Evolutionary conservation across 2,797 vertebrate genomes (phyloP).

Genomic region (Pseudochaenichthys georgianus): DNA sequence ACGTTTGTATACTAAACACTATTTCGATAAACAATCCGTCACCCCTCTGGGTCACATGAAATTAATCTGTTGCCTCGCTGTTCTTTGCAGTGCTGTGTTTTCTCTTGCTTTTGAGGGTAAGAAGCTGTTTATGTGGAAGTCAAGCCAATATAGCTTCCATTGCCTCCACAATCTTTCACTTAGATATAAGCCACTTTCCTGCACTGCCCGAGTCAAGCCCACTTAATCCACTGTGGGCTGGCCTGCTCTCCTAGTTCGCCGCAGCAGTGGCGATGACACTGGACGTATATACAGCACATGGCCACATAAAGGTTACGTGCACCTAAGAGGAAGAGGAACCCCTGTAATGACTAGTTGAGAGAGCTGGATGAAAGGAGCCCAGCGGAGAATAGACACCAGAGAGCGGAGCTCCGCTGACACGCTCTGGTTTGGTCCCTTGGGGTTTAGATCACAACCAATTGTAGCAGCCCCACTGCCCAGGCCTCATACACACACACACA

Average conservation of each 20-base stretch:
- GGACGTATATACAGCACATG: constrained; percentile 46
- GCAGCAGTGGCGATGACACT: constrained; percentile 37
- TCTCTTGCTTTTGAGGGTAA: constrained; percentile 30
- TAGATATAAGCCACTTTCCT: constrained; percentile 49
- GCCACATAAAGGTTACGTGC: constrained; percentile 55
- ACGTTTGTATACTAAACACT: neutral
- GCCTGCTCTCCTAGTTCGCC: constrained; percentile 25
- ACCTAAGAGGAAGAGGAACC: constrained; percentile 61
- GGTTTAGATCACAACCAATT: constrained; percentile 82
- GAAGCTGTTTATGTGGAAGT: constrained; percentile 38
- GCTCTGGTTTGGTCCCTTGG: constrained; percentile 65
- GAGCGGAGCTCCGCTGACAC: constrained; percentile 56
- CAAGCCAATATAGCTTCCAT: constrained; percentile 3
- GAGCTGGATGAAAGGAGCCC: constrained; percentile 69
- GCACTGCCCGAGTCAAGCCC: constrained; percentile 38
- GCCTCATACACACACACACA: too few species aligned
- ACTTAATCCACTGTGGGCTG: constrained; percentile 57
- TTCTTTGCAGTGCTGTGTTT: constrained; percentile 18
- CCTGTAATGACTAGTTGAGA: constrained; percentile 76
- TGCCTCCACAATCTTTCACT: constrained; percentile 39
- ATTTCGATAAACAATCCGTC: constrained; percentile 57
- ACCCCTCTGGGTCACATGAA: constrained; percentile 63
- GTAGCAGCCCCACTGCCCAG: constrained; percentile 52
- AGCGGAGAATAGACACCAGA: constrained; percentile 59
- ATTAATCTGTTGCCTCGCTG: constrained; percentile 59